phyloP scores from a whole-genome alignment of 2,888 invertebrate species.

The Philonicus albiceps region DNA sequence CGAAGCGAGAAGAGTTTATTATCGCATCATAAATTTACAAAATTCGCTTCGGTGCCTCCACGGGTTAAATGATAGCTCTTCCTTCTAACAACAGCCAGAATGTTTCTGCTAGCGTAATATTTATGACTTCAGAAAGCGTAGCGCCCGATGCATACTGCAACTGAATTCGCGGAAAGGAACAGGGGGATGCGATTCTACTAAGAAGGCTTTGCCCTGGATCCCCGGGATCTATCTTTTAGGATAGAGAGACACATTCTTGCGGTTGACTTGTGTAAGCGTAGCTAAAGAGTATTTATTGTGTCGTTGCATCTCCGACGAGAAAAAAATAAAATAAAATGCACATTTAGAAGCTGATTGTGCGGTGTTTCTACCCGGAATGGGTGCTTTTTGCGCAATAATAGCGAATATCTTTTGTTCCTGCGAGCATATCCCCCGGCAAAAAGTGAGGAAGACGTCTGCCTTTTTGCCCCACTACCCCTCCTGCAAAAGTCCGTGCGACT shows the following conservation, averaged over 20 bases:
- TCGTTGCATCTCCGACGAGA: neutral
- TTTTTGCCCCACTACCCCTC: neutral
- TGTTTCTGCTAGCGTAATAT: constrained; percentile 17
- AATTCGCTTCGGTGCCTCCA: constrained; percentile 22
- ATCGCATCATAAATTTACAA: constrained; percentile 25
- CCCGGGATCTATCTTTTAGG: neutral
- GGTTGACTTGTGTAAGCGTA: constrained; percentile 6
- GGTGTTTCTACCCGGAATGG: neutral
- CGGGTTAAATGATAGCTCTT: constrained; percentile 19
- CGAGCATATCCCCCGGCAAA: neutral
- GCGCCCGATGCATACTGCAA: neutral
- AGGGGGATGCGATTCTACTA: neutral
- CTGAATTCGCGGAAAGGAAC: neutral
- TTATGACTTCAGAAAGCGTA: neutral
- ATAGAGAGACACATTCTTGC: neutral
- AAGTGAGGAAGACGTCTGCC: neutral
- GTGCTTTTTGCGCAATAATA: neutral
- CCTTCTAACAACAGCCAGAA: constrained; percentile 12
- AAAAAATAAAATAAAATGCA: neutral
- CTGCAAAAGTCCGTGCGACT: neutral
- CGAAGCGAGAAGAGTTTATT: constrained; percentile 27
- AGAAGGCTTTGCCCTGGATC: constrained; percentile 2
- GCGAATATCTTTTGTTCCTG: neutral
- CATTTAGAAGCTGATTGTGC: constrained; percentile 3
- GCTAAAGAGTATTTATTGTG: constrained; percentile 9